Percentiles rank a stretch among this genome's conserved stretches.
Evolutionary conservation across 1,140 invertebrate genomes (phyloP).

Genomic region (Lysiphlebus fabarum): DNA sequence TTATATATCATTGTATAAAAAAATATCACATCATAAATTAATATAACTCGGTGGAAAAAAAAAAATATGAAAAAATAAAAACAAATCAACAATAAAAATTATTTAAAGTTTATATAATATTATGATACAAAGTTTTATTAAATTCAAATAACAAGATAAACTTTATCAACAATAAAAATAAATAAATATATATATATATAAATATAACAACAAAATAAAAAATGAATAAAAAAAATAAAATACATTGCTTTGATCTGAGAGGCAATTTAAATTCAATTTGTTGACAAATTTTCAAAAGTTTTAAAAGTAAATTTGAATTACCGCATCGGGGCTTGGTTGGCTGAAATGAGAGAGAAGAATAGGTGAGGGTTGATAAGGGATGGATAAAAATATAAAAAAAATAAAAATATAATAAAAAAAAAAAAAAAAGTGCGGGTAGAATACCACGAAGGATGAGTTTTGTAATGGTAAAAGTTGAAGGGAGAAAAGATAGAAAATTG

Average conservation of each 20-base stretch:
- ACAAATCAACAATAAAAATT: too few relatives aligned
- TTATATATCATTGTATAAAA: neutral
- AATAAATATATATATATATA: too few relatives aligned
- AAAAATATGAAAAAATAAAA: too few relatives aligned
- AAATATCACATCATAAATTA: slow-evolving; percentile 1
- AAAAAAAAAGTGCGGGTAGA: slow-evolving; percentile 24
- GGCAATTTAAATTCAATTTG: slow-evolving; percentile 23
- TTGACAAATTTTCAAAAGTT: slow-evolving; percentile 14
- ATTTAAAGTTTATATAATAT: too few relatives aligned
- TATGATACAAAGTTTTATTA: too few relatives aligned
- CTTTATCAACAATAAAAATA: too few relatives aligned
- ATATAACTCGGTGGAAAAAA: too few relatives aligned
- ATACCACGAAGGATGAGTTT: slow-evolving; percentile 21
- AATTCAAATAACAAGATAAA: too few relatives aligned
- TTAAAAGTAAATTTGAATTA: slow-evolving; percentile 21
- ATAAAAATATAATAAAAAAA: too few relatives aligned
- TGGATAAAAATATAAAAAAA: slow-evolving; percentile 17
- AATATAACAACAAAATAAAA: too few relatives aligned
- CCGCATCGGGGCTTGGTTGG: neutral
- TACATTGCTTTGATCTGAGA: neutral
- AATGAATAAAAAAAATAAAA: too few relatives aligned
- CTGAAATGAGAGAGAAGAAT: slow-evolving; percentile 10
- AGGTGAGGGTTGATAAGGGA: slow-evolving; percentile 9
- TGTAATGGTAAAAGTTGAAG: neutral
- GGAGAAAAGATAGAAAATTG: slow-evolving; percentile 27